A percentile compares a stretch with the other conserved stretches of the same genome.
Conservation (phyloP, 2,113 vertebrate genomes). For the Gallinago undulata region DNA sequence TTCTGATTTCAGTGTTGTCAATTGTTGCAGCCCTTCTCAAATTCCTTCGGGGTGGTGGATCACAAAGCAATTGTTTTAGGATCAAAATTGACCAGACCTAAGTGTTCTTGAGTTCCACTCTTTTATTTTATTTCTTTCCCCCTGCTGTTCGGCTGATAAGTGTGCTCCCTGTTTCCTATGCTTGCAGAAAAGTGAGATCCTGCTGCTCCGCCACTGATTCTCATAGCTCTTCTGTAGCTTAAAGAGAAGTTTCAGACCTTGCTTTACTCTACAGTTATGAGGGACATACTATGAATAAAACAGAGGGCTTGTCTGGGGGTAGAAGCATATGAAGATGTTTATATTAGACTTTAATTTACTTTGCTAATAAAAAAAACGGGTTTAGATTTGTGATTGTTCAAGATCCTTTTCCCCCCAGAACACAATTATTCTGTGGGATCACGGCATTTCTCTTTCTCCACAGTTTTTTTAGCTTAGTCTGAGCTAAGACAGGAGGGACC, state of each 20-base stretch:
- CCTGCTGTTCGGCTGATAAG: neutral
- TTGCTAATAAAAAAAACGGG: neutral
- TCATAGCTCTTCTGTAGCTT: neutral
- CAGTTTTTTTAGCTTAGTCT: neutral
- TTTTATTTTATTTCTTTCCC: neutral
- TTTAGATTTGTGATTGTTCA: neutral
- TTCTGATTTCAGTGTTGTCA: neutral
- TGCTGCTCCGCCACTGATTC: neutral
- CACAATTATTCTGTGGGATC: neutral
- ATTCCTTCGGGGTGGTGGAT: neutral
- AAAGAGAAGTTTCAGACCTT: neutral
- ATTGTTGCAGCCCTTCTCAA: neutral
- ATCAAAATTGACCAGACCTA: neutral
- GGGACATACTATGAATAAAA: neutral
- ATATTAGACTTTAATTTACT: neutral
- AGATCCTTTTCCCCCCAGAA: neutral
- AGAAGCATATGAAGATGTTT: neutral
- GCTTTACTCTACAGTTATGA: neutral
- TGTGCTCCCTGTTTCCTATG: neutral
- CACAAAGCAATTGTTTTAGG: neutral
- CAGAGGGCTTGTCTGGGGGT: neutral
- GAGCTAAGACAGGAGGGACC: neutral
- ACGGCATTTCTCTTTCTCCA: neutral
- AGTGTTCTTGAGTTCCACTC: neutral
- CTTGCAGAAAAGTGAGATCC: neutral